Conservation (phyloP, 2,888 invertebrate genomes). For the Acleris cristana region DNA sequence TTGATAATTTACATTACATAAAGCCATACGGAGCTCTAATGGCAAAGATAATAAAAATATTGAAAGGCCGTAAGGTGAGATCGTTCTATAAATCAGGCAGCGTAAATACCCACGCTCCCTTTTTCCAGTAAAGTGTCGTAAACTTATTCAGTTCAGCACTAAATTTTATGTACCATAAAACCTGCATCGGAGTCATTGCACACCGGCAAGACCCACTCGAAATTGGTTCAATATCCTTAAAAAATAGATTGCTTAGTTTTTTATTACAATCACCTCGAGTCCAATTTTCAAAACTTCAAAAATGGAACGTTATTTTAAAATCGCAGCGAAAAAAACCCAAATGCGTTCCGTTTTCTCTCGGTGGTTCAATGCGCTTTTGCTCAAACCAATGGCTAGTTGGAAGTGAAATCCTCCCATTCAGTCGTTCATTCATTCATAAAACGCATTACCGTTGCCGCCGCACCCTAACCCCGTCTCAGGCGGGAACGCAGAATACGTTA, state of each 20-base stretch:
- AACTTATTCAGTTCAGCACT: slow-evolving; percentile 53
- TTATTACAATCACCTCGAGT: slow-evolving; percentile 10
- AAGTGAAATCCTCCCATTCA: slow-evolving; percentile 75
- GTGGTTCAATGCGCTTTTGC: slow-evolving; percentile 58
- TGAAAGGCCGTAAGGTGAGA: slow-evolving; percentile 23
- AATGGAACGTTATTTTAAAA: slow-evolving; percentile 12
- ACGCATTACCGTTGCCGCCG: slow-evolving; percentile 68
- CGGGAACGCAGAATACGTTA: slow-evolving; percentile 68
- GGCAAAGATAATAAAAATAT: slow-evolving; percentile 28
- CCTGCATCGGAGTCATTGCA: slow-evolving; percentile 49
- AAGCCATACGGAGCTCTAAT: slow-evolving; percentile 6
- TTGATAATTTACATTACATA: slow-evolving; percentile 20
- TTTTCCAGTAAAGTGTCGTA: slow-evolving; percentile 53
- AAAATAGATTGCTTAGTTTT: slow-evolving; percentile 38
- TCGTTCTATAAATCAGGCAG: slow-evolving; percentile 41
- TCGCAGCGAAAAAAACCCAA: slow-evolving; percentile 4
- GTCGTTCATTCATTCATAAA: slow-evolving; percentile 77
- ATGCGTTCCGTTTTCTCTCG: slow-evolving; percentile 38
- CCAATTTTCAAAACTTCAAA: slow-evolving; percentile 22
- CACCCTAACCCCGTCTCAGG: slow-evolving; percentile 61
- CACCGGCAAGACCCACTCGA: slow-evolving; percentile 43
- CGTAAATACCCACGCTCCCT: slow-evolving; percentile 45
- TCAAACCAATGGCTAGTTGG: slow-evolving; percentile 69
- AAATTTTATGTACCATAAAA: slow-evolving; percentile 68
- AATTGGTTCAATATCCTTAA: slow-evolving; percentile 52